phyloP scores from a whole-genome alignment of 2,797 vertebrate species.

The Amazona ochrocephala region DNA sequence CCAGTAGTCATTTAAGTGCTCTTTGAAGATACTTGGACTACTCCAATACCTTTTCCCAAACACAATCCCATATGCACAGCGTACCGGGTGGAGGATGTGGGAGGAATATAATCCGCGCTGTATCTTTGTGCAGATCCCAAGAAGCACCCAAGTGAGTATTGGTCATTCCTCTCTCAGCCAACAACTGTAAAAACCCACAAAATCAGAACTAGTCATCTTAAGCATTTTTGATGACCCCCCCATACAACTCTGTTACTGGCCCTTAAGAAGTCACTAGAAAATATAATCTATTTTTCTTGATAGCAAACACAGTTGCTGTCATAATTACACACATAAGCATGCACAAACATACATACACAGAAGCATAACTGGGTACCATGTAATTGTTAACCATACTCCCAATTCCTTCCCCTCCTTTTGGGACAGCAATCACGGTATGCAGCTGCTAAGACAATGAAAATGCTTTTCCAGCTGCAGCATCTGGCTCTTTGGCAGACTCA shows the following conservation, averaged over 20 bases:
- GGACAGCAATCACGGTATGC: neutral
- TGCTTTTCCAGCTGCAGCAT: conserved; percentile 38
- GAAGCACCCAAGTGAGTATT: neutral
- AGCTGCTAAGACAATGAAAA: conserved; percentile 60
- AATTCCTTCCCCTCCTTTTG: neutral
- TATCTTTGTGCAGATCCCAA: neutral
- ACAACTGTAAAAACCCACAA: neutral
- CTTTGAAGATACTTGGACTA: neutral
- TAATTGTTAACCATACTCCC: neutral
- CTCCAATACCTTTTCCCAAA: neutral
- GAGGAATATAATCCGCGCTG: neutral
- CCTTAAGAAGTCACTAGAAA: neutral
- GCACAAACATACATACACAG: neutral
- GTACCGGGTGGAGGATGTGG: neutral
- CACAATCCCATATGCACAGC: neutral
- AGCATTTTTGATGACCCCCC: neutral
- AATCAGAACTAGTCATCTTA: neutral
- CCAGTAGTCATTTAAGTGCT: neutral
- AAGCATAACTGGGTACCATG: neutral
- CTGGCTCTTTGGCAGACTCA: conserved; percentile 61
- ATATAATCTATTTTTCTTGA: neutral
- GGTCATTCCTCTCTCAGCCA: neutral
- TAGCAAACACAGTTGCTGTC: neutral
- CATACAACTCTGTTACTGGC: neutral
- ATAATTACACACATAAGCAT: neutral